Base-by-base conservation (phyloP, 2,797 vertebrate species). In the Gymnodraco acuticeps region DNA sequence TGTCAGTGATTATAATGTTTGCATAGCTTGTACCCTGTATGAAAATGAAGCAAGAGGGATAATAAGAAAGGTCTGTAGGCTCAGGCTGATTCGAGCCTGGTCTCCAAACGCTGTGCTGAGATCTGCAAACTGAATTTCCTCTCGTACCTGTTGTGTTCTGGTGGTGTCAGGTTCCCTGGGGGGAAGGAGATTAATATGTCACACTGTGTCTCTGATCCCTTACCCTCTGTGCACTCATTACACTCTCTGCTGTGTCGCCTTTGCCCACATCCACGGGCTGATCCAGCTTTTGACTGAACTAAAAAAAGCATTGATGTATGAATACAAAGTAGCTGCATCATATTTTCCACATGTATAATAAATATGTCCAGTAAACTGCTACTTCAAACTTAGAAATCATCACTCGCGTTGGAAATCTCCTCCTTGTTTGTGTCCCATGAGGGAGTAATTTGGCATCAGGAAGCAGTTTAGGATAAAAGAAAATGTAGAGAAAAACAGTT, bases 131-230 rank as follows among this genome's bases (percentile, higher is more conserved):
- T 83, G 84, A 81, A 89, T 88, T 87, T 88, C 73, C 84, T 81
- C 67, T 69, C 64, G 67, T 74, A 89, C 91, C 87, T 92, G 84
- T 86, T 78, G 65, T 86, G 80, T 78, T 83, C 48, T 78, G 75
- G 51, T 72, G 75, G 84, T 86, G 88, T 90, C 79, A 75, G 76
- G 58, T 88, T 91, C 78, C 86, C 87, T 23, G 27, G 64, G 52
- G 70, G 75, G 82, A 78, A 84, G 83, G 81, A 90, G 87, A 92
- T 92, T 83, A 92, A 88, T 84, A 81, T 82, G 87, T 90, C 93
- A 70, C 58, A 58, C 87, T 82, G 82, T 48, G 78, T 70, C 76
- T 89, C 77, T 90, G 87, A 89, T 92, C 87, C 73, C 55, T 89
- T 77, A 76, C 83, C 75, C 76, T 9, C 47, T 41, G 43, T 85